phyloP scores from a whole-genome alignment of 1,140 invertebrate genomes.

The Drosophila triauraria region DNA sequence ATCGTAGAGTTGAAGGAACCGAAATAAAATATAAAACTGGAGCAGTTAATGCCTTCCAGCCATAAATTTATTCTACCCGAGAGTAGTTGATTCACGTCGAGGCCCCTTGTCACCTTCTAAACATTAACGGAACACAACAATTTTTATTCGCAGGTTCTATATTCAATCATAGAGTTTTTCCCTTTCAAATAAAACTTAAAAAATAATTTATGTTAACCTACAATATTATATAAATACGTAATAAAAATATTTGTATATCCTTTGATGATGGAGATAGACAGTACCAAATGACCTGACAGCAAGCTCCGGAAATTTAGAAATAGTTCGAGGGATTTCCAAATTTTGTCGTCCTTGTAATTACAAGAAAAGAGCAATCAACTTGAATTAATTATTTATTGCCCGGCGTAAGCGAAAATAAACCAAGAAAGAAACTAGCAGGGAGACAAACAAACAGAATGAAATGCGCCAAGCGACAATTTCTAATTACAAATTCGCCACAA shows the following conservation, averaged over 20 bases:
- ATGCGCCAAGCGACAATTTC: constrained; percentile 82
- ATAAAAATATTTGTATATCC: not conserved
- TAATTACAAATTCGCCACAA: constrained; percentile 84
- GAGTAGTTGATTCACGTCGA: constrained; percentile 47
- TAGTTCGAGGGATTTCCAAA: not conserved
- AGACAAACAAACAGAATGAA: constrained; percentile 75
- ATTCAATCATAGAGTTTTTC: constrained; percentile 50
- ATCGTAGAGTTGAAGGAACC: constrained; percentile 80
- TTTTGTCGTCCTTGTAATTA: constrained; percentile 17
- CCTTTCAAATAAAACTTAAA: constrained; percentile 24
- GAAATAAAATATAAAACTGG: constrained; percentile 62
- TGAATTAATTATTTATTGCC: constrained; percentile 71
- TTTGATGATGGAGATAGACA: not conserved
- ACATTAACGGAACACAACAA: constrained; percentile 22
- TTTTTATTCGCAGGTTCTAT: constrained; percentile 15
- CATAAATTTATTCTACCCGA: constrained; percentile 61
- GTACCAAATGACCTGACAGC: not conserved
- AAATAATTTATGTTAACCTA: constrained; percentile 47
- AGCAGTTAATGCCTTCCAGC: constrained; percentile 52
- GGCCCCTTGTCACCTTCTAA: constrained; percentile 45
- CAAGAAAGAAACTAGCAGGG: constrained; percentile 31
- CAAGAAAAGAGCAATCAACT: constrained; percentile 41
- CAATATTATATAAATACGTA: no score
- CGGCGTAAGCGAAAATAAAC: constrained; percentile 51
- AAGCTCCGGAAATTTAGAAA: not conserved